A percentile compares a stretch with the other conserved stretches of the same genome.
Conservation (phyloP, 1,140 invertebrate genomes). For the Tigriopus japonicus region DNA sequence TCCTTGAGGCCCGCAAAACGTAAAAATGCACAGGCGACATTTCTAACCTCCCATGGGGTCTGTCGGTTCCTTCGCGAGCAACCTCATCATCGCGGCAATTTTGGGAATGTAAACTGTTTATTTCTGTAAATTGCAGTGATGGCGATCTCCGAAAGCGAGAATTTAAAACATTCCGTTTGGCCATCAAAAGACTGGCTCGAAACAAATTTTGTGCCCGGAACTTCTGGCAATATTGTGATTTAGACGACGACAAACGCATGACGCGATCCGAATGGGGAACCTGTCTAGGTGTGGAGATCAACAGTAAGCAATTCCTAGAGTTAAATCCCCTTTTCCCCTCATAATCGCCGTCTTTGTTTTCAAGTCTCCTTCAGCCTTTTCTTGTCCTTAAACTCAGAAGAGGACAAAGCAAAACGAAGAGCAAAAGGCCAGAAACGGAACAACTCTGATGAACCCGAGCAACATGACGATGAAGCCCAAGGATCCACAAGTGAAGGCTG, state of each 20-base stretch:
- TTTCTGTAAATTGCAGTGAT: constrained; percentile 17
- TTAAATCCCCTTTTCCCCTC: not conserved
- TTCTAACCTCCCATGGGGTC: no score
- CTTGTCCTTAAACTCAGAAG: constrained; percentile 26
- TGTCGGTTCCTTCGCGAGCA: no score
- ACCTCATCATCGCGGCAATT: no score
- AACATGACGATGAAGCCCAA: not conserved
- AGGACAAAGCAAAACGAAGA: constrained; percentile 15
- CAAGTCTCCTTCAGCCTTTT: constrained; percentile 27
- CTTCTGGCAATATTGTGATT: constrained; percentile 27
- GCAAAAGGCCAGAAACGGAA: not conserved
- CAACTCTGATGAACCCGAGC: not conserved
- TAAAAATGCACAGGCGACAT: no score
- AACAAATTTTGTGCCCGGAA: constrained; percentile 25
- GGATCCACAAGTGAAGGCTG: not conserved
- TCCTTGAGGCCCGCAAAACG: no score
- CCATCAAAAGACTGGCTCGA: constrained; percentile 26
- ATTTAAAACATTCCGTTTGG: constrained; percentile 22
- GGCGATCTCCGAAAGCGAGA: constrained; percentile 23
- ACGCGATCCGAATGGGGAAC: constrained; percentile 25
- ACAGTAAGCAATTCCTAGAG: constrained; percentile 16
- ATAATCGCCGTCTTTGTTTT: not conserved
- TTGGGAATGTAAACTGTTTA: no score
- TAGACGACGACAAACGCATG: constrained; percentile 24
- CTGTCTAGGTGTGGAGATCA: constrained; percentile 25